A percentile compares a stretch with the other conserved stretches of the same genome.
Evolutionary conservation across 2,113 vertebrate species (phyloP).

Genomic region (Lepus timidus): DNA sequence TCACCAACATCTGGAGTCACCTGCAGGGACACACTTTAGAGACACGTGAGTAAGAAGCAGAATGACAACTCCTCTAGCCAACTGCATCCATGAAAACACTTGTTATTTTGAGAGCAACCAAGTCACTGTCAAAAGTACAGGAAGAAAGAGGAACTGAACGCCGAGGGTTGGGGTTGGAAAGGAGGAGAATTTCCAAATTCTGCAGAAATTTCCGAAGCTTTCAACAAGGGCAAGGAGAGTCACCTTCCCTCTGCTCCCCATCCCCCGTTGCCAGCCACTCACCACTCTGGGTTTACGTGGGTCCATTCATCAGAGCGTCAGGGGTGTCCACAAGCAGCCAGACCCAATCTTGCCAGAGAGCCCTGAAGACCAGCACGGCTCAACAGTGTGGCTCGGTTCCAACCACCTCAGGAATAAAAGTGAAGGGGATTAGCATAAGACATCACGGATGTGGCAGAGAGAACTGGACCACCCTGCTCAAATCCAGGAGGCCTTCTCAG

Average conservation of each 20-base stretch:
- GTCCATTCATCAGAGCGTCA: slow-evolving; percentile 81
- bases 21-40: background rate
- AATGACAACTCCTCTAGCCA: background rate
- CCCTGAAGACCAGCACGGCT: slow-evolving; percentile 2
- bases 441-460: background rate
- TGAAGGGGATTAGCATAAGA: background rate
- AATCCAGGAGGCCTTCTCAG: background rate
- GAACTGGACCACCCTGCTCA: fast-evolving
- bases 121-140: background rate
- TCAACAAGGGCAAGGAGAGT: background rate
- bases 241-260: background rate
- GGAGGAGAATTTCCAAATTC: background rate
- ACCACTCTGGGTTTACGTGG: slow-evolving; percentile 72
- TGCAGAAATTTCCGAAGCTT: slow-evolving; percentile 40
- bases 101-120: slow-evolving; percentile 1
- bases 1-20: background rate
- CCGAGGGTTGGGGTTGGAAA: background rate
- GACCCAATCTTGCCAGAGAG: slow-evolving; percentile 69
- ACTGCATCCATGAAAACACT: background rate
- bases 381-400: background rate
- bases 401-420: background rate
- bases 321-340: slow-evolving; percentile 65
- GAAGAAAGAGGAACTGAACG: background rate
- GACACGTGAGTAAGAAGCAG: background rate
- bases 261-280: background rate